Percentiles rank a stretch among this genome's conserved stretches.
phyloP scores from a whole-genome alignment of 1,140 invertebrate genomes.

The Leptinotarsa texana region DNA sequence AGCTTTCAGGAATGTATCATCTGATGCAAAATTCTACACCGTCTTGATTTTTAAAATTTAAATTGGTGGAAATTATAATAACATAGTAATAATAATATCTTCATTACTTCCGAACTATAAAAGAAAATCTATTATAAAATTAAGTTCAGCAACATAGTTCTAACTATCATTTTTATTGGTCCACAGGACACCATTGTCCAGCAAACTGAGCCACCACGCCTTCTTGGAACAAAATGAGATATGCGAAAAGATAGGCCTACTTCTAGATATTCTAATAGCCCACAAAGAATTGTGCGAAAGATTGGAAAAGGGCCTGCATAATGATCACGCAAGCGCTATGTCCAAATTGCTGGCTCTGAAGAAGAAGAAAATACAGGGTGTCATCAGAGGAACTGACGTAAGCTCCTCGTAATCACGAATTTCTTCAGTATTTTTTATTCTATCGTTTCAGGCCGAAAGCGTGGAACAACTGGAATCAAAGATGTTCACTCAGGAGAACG shows the following conservation, averaged over 20 bases:
- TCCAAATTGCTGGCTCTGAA: constrained; percentile 72
- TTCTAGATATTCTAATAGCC: constrained; percentile 66
- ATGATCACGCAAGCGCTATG: constrained; percentile 71
- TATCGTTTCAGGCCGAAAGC: constrained; percentile 62
- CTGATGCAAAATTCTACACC: too few relatives aligned
- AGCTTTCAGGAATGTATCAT: too few relatives aligned
- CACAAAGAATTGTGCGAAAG: constrained; percentile 72
- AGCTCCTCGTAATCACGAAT: constrained; percentile 31
- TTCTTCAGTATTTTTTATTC: neutral
- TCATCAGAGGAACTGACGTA: constrained; percentile 66
- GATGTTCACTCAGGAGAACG: constrained; percentile 72
- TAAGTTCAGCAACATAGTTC: too few relatives aligned
- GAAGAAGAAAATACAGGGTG: constrained; percentile 72
- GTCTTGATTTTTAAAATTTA: too few relatives aligned
- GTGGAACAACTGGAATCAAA: constrained; percentile 70
- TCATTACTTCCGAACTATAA: too few relatives aligned
- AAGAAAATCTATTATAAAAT: too few relatives aligned
- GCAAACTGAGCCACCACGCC: constrained; percentile 48
- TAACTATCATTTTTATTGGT: too few relatives aligned
- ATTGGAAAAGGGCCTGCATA: constrained; percentile 69
- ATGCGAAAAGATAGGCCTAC: constrained; percentile 65
- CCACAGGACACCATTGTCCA: constrained; percentile 47
- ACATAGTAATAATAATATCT: too few relatives aligned
- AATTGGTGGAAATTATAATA: too few relatives aligned
- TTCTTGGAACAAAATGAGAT: constrained; percentile 58